phyloP scores from a whole-genome alignment of 2,888 invertebrate genomes.

The Baccha elongata region DNA sequence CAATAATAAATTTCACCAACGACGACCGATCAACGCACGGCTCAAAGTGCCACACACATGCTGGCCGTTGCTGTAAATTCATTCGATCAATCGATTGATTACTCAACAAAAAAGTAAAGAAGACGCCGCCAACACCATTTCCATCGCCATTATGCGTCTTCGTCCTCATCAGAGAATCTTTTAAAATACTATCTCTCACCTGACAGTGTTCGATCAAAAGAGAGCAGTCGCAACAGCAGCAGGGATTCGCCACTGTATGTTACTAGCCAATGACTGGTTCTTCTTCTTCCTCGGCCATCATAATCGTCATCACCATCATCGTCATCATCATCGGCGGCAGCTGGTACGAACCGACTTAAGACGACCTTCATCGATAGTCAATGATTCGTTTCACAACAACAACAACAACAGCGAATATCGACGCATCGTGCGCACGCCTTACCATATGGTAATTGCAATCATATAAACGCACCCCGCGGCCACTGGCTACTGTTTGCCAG shows the following conservation, averaged over 20 bases:
- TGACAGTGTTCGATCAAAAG: constrained; percentile 66
- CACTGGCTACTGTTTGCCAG: constrained; percentile 60
- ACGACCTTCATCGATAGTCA: constrained; percentile 52
- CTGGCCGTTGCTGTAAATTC: constrained; percentile 18
- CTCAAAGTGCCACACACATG: constrained; percentile 46
- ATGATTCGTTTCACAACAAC: neutral
- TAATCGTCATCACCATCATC: constrained; percentile 65
- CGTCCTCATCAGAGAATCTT: constrained; percentile 51
- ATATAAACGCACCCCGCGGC: constrained; percentile 73
- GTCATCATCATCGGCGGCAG: constrained; percentile 11
- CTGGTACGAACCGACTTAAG: constrained; percentile 4
- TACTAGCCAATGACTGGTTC: constrained; percentile 60
- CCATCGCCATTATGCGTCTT: constrained; percentile 18
- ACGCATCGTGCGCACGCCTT: constrained; percentile 59
- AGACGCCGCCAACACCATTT: constrained; percentile 34
- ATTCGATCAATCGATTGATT: constrained; percentile 67
- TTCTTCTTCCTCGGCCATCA: constrained; percentile 30
- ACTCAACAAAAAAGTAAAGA: constrained; percentile 53
- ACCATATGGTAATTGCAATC: constrained; percentile 74
- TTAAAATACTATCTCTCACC: constrained; percentile 53
- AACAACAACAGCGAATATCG: constrained; percentile 15
- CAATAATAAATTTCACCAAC: constrained; percentile 51
- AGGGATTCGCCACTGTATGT: constrained; percentile 25
- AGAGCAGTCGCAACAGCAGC: constrained; percentile 12
- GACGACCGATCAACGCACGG: neutral